Conservation (phyloP, 1,140 invertebrate genomes). For the Globodera ellingtonae region DNA sequence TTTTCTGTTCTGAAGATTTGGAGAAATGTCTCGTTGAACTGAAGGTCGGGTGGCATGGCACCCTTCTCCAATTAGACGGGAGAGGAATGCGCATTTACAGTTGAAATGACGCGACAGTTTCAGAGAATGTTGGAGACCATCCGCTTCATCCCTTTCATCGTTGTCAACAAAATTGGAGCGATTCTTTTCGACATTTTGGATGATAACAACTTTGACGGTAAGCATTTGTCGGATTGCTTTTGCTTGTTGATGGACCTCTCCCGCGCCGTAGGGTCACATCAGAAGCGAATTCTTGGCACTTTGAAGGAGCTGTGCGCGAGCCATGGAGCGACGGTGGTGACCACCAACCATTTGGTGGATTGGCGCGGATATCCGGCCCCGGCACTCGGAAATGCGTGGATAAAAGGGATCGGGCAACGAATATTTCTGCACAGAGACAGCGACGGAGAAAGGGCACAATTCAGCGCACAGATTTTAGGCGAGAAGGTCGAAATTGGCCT, state of each 20-base stretch:
- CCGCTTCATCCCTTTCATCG: slow-evolving; percentile 6
- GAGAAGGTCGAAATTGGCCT: too few species aligned
- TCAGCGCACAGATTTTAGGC: too few species aligned
- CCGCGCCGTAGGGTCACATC: not conserved
- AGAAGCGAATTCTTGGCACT: slow-evolving; percentile 16
- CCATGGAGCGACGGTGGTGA: slow-evolving; percentile 16
- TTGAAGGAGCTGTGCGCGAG: slow-evolving; percentile 12
- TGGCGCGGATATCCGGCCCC: slow-evolving; percentile 6
- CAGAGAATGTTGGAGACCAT: not conserved
- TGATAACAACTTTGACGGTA: slow-evolving; percentile 6
- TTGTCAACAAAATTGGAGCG: slow-evolving; percentile 26
- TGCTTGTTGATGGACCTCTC: not conserved
- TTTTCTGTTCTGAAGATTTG: not conserved
- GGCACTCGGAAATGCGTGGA: slow-evolving; percentile 22
- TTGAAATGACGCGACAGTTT: not conserved
- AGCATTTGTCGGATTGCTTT: not conserved
- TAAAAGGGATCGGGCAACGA: slow-evolving; percentile 18
- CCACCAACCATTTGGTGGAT: slow-evolving; percentile 23
- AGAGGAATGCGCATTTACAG: not conserved
- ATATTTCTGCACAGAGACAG: slow-evolving; percentile 8
- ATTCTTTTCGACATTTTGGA: slow-evolving; percentile 14
- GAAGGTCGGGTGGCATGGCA: not conserved
- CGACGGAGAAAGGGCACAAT: not conserved
- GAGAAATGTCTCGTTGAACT: not conserved
- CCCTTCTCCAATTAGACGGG: too few species aligned